phyloP scores from a whole-genome alignment of 2,888 invertebrate species.

The Lithosia quadra region DNA sequence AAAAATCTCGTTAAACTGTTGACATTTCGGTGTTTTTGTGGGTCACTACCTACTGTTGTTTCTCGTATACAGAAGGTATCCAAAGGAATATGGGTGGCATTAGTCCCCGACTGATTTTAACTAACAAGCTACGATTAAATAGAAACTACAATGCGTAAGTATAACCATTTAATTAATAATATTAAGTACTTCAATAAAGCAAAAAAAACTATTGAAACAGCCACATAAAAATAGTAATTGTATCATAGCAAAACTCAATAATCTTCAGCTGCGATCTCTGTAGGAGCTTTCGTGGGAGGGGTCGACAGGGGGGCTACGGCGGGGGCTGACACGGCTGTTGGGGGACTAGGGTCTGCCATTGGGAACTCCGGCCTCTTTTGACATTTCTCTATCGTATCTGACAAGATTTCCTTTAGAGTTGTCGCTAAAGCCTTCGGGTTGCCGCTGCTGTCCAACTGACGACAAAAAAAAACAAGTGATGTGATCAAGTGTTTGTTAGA shows the following conservation, averaged over 20 bases:
- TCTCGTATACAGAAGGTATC: no score
- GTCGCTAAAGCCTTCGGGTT: constrained; percentile 77
- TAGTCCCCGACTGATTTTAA: no score
- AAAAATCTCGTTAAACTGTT: no score
- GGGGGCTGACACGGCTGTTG: constrained; percentile 56
- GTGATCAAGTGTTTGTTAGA: not conserved
- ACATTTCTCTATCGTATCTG: constrained; percentile 73
- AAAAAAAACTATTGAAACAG: constrained; percentile 36
- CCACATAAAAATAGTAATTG: constrained; percentile 43
- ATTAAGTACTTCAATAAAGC: constrained; percentile 18
- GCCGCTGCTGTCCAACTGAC: constrained; percentile 76
- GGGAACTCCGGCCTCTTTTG: constrained; percentile 55
- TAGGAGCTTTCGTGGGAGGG: constrained; percentile 36
- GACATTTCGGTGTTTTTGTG: no score
- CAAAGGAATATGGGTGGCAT: no score
- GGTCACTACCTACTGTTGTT: no score
- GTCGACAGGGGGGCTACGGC: constrained; percentile 44
- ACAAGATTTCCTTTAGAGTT: constrained; percentile 77
- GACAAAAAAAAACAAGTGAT: constrained; percentile 21
- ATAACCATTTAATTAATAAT: constrained; percentile 18
- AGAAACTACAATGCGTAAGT: constrained; percentile 1
- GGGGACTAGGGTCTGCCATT: constrained; percentile 37
- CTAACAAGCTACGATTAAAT: constrained; percentile 1
- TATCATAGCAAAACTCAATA: constrained; percentile 55
- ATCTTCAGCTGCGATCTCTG: constrained; percentile 49